These are phyloP conservation scores for Marmota monax DNA, from an alignment of 2,113 vertebrate species.

Conservation along the genomic window DNA sequence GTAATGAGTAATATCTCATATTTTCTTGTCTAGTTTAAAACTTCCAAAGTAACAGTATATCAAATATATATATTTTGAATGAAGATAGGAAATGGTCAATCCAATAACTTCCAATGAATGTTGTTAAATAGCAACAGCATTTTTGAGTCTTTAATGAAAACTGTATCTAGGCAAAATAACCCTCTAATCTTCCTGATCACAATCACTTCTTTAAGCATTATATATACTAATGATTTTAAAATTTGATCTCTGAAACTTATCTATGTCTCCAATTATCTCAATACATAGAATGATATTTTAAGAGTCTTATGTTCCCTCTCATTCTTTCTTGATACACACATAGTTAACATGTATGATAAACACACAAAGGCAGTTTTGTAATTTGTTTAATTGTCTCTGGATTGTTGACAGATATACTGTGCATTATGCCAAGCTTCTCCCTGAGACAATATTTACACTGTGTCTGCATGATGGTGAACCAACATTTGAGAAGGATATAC, in stretches of 20 bases:
- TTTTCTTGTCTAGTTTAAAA: constrained; percentile 13
- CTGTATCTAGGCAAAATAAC: not conserved
- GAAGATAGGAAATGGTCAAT: not conserved
- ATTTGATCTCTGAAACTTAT: not conserved
- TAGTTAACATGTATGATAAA: constrained; percentile 16
- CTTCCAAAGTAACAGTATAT: not conserved
- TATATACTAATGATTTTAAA: not conserved
- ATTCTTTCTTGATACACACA: constrained; percentile 29
- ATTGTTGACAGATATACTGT: not conserved
- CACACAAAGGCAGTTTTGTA: not conserved
- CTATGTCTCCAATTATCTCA: not conserved
- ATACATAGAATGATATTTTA: not conserved
- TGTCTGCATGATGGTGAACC: not conserved
- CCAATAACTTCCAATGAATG: not conserved
- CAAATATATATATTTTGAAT: not conserved
- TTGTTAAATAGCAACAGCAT: constrained; percentile 5
- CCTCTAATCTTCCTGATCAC: not conserved
- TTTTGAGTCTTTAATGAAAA: constrained; percentile 41
- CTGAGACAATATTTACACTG: not conserved
- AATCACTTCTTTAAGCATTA: constrained; percentile 26
- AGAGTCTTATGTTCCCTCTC: not conserved
- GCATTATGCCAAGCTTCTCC: not conserved
- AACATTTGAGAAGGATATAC: not conserved
- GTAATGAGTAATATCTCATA: not conserved
- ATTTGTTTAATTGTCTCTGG: not conserved